Conservation (phyloP, 2,113 vertebrate genomes). For the Litocranius walleri region DNA sequence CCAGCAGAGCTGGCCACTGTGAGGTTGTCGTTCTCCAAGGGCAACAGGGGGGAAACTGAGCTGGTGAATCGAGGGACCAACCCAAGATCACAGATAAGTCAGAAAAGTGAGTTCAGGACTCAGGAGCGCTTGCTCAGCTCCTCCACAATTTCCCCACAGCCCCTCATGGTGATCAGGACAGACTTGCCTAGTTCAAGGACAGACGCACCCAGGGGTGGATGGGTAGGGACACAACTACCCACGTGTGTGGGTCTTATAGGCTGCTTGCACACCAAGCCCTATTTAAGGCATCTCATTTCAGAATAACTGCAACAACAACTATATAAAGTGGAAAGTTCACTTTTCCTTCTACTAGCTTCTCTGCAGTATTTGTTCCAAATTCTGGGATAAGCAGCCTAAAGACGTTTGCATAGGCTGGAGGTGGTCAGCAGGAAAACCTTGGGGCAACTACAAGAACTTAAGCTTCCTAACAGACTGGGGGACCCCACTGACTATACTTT, state of each 20-base stretch:
- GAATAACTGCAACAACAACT: not conserved
- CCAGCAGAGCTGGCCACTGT: not conserved
- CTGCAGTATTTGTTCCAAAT: not conserved
- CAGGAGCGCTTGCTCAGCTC: not conserved
- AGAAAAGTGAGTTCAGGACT: not conserved
- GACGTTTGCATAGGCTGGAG: accelerated
- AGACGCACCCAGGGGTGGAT: not conserved
- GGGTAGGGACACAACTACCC: not conserved
- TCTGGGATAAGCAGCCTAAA: not conserved
- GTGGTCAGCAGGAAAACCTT: not conserved
- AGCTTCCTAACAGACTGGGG: not conserved
- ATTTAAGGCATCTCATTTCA: not conserved
- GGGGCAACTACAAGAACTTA: no score
- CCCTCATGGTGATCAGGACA: not conserved
- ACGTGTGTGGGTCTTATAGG: not conserved
- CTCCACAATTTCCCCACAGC: not conserved
- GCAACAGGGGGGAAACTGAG: not conserved
- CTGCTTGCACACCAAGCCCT: not conserved
- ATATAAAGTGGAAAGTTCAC: not conserved
- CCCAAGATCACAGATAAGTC: not conserved
- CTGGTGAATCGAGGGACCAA: not conserved
- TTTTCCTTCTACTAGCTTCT: not conserved
- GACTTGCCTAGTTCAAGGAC: not conserved
- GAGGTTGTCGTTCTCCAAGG: not conserved
- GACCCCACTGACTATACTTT: not conserved